Evolutionary conservation across 2,113 vertebrate species (phyloP).

Genomic region (Athene noctua): DNA sequence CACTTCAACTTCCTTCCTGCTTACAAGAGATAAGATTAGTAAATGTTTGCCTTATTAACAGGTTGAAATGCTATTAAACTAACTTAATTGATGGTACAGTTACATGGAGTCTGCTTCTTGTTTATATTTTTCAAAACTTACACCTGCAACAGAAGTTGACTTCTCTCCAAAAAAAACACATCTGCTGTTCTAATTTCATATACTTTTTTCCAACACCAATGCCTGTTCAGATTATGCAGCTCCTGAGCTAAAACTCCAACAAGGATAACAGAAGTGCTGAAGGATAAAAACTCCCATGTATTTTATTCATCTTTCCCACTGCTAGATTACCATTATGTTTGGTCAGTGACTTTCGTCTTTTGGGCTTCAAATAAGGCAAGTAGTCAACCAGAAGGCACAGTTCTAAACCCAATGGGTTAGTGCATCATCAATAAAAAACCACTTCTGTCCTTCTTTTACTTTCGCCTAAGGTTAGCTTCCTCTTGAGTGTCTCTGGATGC

Average conservation of each 20-base stretch:
- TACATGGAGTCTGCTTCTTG: constrained; percentile 30
- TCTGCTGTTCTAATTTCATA: constrained; percentile 15
- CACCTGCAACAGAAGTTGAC: constrained; percentile 5
- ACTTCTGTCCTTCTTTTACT: constrained; percentile 31
- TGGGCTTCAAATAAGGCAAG: constrained; percentile 40
- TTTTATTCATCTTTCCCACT: constrained; percentile 75
- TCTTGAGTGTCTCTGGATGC: constrained; percentile 43
- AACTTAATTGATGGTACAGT: constrained; percentile 50
- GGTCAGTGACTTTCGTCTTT: constrained; percentile 71
- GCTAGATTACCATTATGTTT: constrained; percentile 79
- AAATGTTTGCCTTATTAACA: constrained; percentile 71
- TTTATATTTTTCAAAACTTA: constrained; percentile 60
- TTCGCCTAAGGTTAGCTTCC: constrained; percentile 56
- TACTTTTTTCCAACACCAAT: constrained; percentile 60
- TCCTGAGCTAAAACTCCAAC: constrained; percentile 61
- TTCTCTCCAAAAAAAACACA: constrained; percentile 50
- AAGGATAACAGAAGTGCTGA: constrained; percentile 56
- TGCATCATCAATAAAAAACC: background rate
- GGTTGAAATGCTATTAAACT: constrained; percentile 67
- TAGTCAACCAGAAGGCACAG: constrained; percentile 57
- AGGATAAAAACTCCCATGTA: constrained; percentile 60
- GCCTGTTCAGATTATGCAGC: constrained; percentile 65
- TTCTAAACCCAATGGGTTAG: constrained; percentile 36
- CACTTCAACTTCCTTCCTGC: constrained; percentile 65
- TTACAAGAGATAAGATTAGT: constrained; percentile 68